Evolutionary conservation across 37 sponge, comb jelly and placozoan species (phyloP), one percentile per base, ranked within the genome.

Genomic region (Spongia lamella): DNA sequence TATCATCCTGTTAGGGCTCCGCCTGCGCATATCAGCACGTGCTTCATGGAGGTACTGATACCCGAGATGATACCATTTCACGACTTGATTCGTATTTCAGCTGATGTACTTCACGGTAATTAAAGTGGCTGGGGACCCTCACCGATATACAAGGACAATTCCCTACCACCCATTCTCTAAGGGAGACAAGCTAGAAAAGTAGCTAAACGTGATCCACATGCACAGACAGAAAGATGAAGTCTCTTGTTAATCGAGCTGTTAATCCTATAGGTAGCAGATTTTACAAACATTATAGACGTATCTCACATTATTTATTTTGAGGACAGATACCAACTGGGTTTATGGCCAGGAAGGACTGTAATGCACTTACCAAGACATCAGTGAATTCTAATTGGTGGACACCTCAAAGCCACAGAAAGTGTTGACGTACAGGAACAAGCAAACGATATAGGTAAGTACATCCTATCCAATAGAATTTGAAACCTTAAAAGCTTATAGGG

Each of bases 131-230:
- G 97, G 97, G 97, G 97, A 30, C 97, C 97, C 0, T 85, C 80
- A 70, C 81, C n/a, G n/a, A 77, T 24, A 73, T 87, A 0, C 94
- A 94, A 0, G 86, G 84, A 36, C 88, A 91, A 63, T 97, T 0
- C 97, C 97, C 5, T 97, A 97, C 59, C 97, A 97, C 57, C 97
- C 94, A 27, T 97, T 93, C 82, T 88, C 89, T 75, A 97, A 97
- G 73, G 84, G 80, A 13, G 97, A 97, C 65, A 57, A 85, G 21
- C 66, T 97, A 55, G 97, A 94, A 19, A 93, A n/a, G n/a, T n/a
- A 97, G 84, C 94, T 97, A 31, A 60, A 62, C 62, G 5, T 27
- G 26, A 37, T 24, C 2, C 20, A 17, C 38, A 16, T 19, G 0
- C n/a, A n/a, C n/a, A n/a, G n/a, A n/a, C n/a, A n/a, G n/a, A n/a